phyloP scores from a whole-genome alignment of 1,140 invertebrate species.

The Brachionus rotundiformis region DNA sequence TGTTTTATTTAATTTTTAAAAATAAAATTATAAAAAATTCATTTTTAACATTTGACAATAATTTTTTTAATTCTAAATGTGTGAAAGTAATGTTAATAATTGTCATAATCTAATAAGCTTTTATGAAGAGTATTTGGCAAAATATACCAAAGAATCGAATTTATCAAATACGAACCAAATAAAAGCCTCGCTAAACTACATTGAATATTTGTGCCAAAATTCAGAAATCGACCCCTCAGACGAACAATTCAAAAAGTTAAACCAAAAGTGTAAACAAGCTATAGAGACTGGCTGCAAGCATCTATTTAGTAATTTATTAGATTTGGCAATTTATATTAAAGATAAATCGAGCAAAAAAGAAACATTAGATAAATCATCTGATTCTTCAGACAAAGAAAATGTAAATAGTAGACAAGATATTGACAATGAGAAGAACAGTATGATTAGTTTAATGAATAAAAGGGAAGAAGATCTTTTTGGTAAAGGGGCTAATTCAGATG shows the following conservation, averaged over 20 bases:
- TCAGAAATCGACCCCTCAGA: neutral
- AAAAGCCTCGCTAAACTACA: neutral
- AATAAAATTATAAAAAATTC: neutral
- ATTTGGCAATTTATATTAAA: neutral
- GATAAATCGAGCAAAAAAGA: neutral
- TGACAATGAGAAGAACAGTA: neutral
- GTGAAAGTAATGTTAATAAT: neutral
- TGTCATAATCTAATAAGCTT: neutral
- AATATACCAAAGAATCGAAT: neutral
- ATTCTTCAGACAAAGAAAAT: neutral
- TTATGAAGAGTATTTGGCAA: neutral
- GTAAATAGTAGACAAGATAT: neutral
- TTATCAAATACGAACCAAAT: neutral
- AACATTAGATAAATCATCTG: neutral
- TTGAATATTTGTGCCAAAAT: neutral
- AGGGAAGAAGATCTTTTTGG: neutral
- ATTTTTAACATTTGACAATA: neutral
- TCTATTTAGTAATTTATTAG: neutral
- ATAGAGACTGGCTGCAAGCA: neutral
- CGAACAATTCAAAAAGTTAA: neutral
- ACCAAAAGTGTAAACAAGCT: neutral
- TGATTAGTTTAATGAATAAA: neutral
- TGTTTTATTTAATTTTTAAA: no score
- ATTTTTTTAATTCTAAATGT: neutral
- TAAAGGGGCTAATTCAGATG: no score